Evolutionary conservation across 2,888 invertebrate species (phyloP), one percentile per base, ranked within the genome.

Genomic region (Dioctria rufipes): DNA sequence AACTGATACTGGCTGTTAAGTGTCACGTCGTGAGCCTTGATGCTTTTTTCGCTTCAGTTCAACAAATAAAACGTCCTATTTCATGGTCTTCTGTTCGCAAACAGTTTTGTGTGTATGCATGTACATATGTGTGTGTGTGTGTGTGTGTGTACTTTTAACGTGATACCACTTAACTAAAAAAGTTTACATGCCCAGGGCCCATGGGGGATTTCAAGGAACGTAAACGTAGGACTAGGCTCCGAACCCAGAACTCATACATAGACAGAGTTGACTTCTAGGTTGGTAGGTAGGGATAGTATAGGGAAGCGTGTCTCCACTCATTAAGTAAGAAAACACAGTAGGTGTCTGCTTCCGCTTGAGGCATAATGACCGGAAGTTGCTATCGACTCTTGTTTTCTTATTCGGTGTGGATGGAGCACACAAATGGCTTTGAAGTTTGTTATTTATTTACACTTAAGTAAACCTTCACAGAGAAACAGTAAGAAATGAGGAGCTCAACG

Each of bases 281-380:
- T 11, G 54, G 9, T 40, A 37, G 37, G 25, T 25, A 25, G 42
- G 65, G 4, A 25, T 49, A 46, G 40, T 49, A 25, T 8, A 46
- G 13, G 46, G 67, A n/a, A 75, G 60, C 61, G 61, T 58, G 58
- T 73, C 63, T 60, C 65, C n/a, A 80, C 67, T 80, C 80, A 80
- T 80, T 78, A 78, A 78, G 85, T 85, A 87, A 87, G 88, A 88
- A 87, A 86, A 85, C 86, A 86, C 87, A 88, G 88, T 88, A 88
- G 88, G 86, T 87, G 86, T 86, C 87, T 87, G 88, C 87, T 88
- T 88, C 89, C 88, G 88, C 86, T 86, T 86, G 86, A 86, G 86
- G 86, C 87, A 86, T 87, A 87, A 87, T 87, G 86, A 87, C 86
- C 86, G 87, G 87, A 87, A 85, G 85, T 85, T 84, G 84, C 84